Conservation (phyloP, 2,113 vertebrate genomes). For the Isurus oxyrinchus region DNA sequence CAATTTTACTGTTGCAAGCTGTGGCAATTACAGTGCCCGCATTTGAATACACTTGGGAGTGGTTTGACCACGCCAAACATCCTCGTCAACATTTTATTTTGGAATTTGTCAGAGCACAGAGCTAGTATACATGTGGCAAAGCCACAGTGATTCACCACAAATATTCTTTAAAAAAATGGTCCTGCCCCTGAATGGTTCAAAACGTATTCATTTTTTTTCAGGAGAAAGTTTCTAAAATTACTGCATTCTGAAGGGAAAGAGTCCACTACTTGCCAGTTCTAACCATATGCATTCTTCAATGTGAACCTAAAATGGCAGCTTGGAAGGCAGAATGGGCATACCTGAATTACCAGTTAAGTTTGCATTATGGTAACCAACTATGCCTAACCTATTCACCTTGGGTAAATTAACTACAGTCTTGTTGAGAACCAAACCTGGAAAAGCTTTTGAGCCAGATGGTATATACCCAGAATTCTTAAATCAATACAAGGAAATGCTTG, state of each 20-base stretch:
- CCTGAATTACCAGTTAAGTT: background rate
- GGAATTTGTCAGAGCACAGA: background rate
- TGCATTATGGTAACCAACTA: background rate
- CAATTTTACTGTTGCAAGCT: background rate
- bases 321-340: background rate
- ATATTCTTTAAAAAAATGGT: background rate
- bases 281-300: background rate
- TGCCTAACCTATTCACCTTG: background rate
- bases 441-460: background rate
- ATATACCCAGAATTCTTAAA: background rate
- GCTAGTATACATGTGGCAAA: background rate
- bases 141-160: background rate
- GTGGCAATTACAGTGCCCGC: background rate
- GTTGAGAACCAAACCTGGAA: background rate
- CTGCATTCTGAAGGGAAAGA: background rate
- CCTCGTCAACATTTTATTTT: conserved; percentile 19
- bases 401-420: background rate
- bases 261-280: background rate
- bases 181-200: background rate
- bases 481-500: background rate
- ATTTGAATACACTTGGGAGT: background rate
- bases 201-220: background rate
- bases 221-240: background rate
- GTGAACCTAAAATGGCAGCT: background rate
- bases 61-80: background rate